Evolutionary conservation across 2,797 vertebrate genomes (phyloP), one percentile per base, ranked within the genome.

Genomic region (Cossypha dichroa): DNA sequence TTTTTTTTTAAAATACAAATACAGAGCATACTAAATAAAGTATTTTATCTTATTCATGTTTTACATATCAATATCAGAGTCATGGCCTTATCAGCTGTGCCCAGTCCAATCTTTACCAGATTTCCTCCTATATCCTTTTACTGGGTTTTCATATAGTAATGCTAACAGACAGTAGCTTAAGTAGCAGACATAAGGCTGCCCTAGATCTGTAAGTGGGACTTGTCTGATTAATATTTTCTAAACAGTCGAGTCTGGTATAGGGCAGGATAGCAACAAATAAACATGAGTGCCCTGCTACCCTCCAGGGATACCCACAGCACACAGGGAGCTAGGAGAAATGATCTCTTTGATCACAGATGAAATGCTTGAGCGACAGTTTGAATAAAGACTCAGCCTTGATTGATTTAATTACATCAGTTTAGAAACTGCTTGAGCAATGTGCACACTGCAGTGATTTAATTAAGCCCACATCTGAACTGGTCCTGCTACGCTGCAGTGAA

Each of bases 331-430:
- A 26, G 17, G 19, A n/a, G 36, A 64, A 82, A 51, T 3, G 4
- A 68, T 31, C 25, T 58, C 55, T 91, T 91, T 56, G 54, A 68
- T 78, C 70, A 91, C 55, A 79, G n/a, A 63, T 22, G 4, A 91
- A 85, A 25, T 49, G 45, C 78, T 93, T 31, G 33, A 78, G 63
- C 26, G 34, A 68, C 36, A 75, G 21, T 67, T 29, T 88, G 63
- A 85, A 52, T 58, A 69, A 81, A 79, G 85, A 58, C 25, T 91
- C 68, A 52, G 49, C 46, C 33, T 82, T 11, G 55, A 72, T 38
- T 75, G 63, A 80, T 63, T 90, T 83, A 87, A 90, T 87, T 85
- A 85, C 69, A 91, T 80, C 48, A 76, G 48, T 83, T 62, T 38
- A 88, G 72, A 86, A 91, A 80, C 46, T 51, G 70, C 56, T 59